A percentile compares a stretch with the other conserved stretches of the same genome.
Evolutionary conservation across 2,888 invertebrate genomes (phyloP).

Genomic region (Aporophyla lueneburgensis): DNA sequence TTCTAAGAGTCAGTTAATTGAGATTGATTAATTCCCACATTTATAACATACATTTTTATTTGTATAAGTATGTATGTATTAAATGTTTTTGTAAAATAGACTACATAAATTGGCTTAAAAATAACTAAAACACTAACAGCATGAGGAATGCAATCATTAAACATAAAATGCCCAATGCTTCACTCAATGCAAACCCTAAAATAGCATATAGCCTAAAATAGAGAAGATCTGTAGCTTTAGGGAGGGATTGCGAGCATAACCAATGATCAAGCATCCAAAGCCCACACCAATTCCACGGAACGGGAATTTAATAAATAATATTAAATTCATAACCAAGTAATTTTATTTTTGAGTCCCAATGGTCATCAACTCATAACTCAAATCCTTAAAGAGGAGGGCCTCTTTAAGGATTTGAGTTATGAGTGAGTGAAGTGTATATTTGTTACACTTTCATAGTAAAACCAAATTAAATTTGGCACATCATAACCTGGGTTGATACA

Average conservation of each 20-base stretch:
- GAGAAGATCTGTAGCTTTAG: conserved; percentile 99
- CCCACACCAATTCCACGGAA: conserved; percentile 95
- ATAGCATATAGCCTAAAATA: conserved; percentile 93
- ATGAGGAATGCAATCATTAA: conserved; percentile 99
- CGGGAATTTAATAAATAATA: too few species aligned
- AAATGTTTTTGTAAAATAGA: conserved; percentile 69
- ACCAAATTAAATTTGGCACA: too few species aligned
- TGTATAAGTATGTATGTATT: conserved; percentile 6
- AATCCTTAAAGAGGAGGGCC: too few species aligned
- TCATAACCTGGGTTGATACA: too few species aligned
- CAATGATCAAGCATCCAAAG: conserved; percentile 98
- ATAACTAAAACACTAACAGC: conserved; percentile 96
- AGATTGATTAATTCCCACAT: conserved; percentile 1
- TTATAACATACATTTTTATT: conserved; percentile 23
- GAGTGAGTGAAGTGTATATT: too few species aligned
- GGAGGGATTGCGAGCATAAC: conserved; percentile 99
- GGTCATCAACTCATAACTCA: too few species aligned
- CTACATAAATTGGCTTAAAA: conserved; percentile 72
- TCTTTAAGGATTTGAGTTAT: too few species aligned
- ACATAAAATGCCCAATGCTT: conserved; percentile 99
- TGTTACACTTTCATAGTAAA: too few species aligned
- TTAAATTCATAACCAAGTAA: too few species aligned
- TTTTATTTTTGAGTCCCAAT: too few species aligned
- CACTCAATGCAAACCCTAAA: conserved; percentile 98
- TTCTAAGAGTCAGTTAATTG: conserved; percentile 50